A percentile compares a stretch with the other conserved stretches of the same genome.
Evolutionary conservation across 2,113 vertebrate species (phyloP).

Genomic region (Aegithalos caudatus): DNA sequence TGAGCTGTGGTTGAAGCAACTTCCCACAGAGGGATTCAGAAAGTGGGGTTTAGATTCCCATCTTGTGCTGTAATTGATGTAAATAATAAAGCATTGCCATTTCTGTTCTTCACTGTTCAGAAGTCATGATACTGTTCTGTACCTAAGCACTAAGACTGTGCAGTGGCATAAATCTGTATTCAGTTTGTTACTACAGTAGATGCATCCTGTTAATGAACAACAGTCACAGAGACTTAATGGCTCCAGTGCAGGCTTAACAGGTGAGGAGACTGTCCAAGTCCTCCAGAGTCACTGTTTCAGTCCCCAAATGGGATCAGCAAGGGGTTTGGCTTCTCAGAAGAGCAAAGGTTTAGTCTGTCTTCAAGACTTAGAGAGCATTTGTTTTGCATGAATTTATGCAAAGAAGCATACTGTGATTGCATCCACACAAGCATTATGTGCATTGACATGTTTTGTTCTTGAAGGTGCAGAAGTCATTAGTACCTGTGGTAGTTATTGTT

Average conservation of each 20-base stretch:
- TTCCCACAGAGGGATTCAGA: background rate
- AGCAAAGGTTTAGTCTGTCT: background rate
- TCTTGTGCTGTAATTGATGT: background rate
- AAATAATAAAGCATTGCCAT: background rate
- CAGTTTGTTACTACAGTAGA: background rate
- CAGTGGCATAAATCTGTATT: background rate
- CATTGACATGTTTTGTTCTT: rapidly evolving
- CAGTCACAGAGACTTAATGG: background rate
- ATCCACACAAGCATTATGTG: background rate
- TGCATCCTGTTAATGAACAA: background rate
- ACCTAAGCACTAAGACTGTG: background rate
- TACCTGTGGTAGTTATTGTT: background rate
- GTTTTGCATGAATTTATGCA: background rate
- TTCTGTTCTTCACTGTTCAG: background rate
- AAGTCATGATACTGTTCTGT: background rate
- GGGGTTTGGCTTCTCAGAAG: background rate
- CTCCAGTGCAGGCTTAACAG: background rate
- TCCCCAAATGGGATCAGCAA: background rate
- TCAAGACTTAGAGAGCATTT: background rate
- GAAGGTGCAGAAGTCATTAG: background rate
- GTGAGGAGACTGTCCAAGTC: background rate
- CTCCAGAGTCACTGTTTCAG: background rate
- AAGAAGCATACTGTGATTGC: background rate
- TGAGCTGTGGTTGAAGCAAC: background rate
- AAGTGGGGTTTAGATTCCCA: background rate